Conservation (phyloP, 2,888 invertebrate species). For the Stenotaenia linearis region DNA sequence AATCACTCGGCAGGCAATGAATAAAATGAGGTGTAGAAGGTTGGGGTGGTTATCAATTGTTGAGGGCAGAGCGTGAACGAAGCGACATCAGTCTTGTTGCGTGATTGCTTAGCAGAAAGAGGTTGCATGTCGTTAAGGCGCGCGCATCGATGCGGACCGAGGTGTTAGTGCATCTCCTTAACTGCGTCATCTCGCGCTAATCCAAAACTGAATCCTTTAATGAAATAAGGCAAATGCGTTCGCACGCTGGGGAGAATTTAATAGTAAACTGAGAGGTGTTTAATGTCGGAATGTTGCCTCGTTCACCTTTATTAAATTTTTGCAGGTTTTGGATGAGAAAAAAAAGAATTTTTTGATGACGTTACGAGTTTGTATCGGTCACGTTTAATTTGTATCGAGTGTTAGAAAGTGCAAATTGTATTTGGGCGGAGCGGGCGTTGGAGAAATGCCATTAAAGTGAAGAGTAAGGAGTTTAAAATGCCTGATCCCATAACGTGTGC, state of each 20-base stretch:
- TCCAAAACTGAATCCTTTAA: background rate
- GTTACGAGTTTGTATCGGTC: too few species aligned
- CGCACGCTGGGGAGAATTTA: conserved; percentile 6
- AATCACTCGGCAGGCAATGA: background rate
- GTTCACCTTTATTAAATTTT: too few species aligned
- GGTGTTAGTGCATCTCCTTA: conserved; percentile 1
- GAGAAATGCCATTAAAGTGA: background rate
- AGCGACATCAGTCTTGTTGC: background rate
- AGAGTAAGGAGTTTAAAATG: background rate
- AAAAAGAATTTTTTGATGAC: too few species aligned
- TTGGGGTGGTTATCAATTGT: background rate
- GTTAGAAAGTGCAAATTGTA: background rate
- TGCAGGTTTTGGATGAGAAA: background rate
- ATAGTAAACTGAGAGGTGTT: background rate
- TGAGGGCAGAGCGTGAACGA: background rate
- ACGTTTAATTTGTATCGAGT: background rate
- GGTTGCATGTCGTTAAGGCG: background rate
- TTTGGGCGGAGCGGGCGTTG: background rate
- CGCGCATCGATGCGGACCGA: background rate
- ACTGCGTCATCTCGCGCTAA: background rate
- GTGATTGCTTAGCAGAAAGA: background rate
- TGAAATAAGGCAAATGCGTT: conserved; percentile 6
- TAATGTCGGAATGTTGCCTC: background rate
- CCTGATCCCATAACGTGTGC: conserved; percentile 4
- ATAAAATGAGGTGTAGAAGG: background rate